phyloP scores from a whole-genome alignment of 2,888 invertebrate genomes.

The Eumerus sabulonum region DNA sequence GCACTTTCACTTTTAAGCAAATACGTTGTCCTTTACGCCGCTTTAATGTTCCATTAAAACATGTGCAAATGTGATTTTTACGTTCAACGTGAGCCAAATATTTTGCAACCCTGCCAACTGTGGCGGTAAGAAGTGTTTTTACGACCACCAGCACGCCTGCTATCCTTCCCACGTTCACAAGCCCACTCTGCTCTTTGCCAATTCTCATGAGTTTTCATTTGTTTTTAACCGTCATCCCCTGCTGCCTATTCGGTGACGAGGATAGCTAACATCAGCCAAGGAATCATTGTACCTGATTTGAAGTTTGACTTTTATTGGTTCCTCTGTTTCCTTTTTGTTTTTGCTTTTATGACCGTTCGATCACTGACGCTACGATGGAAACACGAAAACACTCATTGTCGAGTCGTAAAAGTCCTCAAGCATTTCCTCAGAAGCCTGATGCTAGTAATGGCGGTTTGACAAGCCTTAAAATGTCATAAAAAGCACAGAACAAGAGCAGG shows the following conservation, averaged over 20 bases:
- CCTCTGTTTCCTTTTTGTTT: slow-evolving; percentile 46
- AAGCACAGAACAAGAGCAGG: slow-evolving; percentile 50
- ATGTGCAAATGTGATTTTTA: slow-evolving; percentile 55
- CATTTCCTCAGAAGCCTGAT: slow-evolving; percentile 49
- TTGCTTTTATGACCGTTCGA: slow-evolving; percentile 61
- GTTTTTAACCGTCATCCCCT: slow-evolving; percentile 33
- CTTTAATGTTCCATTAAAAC: slow-evolving; percentile 57
- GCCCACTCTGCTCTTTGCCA: slow-evolving; percentile 32
- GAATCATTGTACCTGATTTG: slow-evolving; percentile 61
- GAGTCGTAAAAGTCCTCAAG: slow-evolving; percentile 42
- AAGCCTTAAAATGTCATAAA: slow-evolving; percentile 67
- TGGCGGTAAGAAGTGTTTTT: slow-evolving; percentile 27
- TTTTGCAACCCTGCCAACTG: slow-evolving; percentile 43
- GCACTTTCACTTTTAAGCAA: too few relatives aligned
- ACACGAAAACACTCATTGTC: slow-evolving; percentile 67
- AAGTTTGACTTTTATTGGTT: slow-evolving; percentile 66
- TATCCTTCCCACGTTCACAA: slow-evolving; percentile 39
- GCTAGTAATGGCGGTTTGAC: slow-evolving; percentile 67
- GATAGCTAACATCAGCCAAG: slow-evolving; percentile 5
- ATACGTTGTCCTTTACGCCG: slow-evolving; percentile 13
- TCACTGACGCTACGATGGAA: slow-evolving; percentile 58
- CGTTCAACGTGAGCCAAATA: slow-evolving; percentile 44
- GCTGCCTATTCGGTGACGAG: background rate
- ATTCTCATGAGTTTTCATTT: slow-evolving; percentile 68
- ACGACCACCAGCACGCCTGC: slow-evolving; percentile 54